These are phyloP conservation scores for Cephalopachus bancanus DNA, from an alignment of 2,797 vertebrate species.

Conservation along the genomic window DNA sequence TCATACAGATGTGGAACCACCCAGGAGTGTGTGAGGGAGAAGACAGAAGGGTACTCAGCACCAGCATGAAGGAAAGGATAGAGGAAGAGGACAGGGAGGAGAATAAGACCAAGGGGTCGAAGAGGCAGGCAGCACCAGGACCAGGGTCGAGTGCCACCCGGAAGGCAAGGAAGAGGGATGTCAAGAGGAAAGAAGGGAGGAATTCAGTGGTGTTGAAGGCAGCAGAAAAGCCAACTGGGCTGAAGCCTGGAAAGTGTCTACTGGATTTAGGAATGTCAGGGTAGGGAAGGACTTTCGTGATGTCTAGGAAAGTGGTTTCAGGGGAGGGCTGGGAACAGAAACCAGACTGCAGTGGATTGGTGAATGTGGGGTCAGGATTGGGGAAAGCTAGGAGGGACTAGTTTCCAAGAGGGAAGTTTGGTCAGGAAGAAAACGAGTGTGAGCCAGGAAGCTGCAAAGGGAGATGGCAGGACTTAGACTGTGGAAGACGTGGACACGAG, in stretches of 20 bases:
- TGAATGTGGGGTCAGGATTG: not conserved
- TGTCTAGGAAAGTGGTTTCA: not conserved
- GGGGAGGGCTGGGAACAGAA: not conserved
- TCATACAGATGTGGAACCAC: not conserved
- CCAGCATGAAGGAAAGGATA: not conserved
- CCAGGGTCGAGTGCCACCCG: not conserved
- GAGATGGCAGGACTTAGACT: not conserved
- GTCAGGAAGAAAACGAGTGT: not conserved
- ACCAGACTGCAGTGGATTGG: not conserved
- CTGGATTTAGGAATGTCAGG: not conserved
- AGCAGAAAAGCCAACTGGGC: not conserved
- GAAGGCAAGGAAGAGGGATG: not conserved
- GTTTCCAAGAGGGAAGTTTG: not conserved
- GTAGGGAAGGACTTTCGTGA: not conserved
- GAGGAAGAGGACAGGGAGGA: not conserved
- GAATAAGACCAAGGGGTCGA: not conserved
- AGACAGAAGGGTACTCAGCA: not conserved
- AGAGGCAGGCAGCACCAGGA: not conserved
- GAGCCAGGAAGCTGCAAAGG: not conserved
- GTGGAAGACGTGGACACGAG: fast-evolving
- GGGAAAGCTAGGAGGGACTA: not conserved
- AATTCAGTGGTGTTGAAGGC: not conserved
- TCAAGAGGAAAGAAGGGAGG: conserved; percentile 13
- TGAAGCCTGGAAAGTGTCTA: not conserved
- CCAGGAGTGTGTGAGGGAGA: not conserved